Conservation (phyloP, 30 jellyfish, hydroid and myxozoan species). For the Phacellophora camtschatica region DNA sequence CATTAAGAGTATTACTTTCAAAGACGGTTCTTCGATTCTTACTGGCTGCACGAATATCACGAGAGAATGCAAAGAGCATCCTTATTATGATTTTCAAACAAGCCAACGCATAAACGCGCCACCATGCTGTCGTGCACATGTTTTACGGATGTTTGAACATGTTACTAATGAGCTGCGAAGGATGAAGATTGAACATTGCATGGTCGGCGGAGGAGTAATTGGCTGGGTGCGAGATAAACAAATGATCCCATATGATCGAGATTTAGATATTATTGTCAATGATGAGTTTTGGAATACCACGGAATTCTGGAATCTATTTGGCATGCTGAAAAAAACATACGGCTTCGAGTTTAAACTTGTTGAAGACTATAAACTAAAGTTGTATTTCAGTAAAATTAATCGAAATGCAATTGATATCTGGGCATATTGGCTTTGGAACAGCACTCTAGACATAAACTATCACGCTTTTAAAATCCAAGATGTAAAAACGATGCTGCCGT, state of each 20-base stretch:
- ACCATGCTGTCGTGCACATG: constrained; percentile 89
- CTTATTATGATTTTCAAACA: constrained; percentile 39
- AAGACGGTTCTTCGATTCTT: constrained; percentile 27
- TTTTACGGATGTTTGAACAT: constrained; percentile 54
- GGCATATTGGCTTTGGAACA: constrained; percentile 57
- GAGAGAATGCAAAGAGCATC: constrained; percentile 64
- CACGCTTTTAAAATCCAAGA: constrained; percentile 22
- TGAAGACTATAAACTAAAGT: constrained; percentile 61
- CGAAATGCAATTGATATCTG: constrained; percentile 68
- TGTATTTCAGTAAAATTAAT: constrained; percentile 54
- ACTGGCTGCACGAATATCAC: constrained; percentile 77
- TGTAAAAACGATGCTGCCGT: constrained; percentile 56
- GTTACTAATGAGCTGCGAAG: constrained; percentile 28
- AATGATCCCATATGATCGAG: constrained; percentile 89
- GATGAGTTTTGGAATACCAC: constrained; percentile 65
- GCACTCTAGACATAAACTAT: constrained; percentile 16
- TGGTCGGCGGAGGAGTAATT: constrained; percentile 86
- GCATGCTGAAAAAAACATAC: constrained; percentile 1
- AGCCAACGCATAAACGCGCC: constrained; percentile 79
- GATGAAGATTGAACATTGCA: constrained; percentile 46
- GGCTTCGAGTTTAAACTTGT: constrained; percentile 37
- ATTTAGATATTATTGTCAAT: constrained; percentile 69
- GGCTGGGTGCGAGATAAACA: constrained; percentile 86
- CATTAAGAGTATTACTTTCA: constrained; percentile 47
- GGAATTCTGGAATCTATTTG: constrained; percentile 34